Conservation (phyloP, 2,888 invertebrate species). For the Bimastos eiseni region DNA sequence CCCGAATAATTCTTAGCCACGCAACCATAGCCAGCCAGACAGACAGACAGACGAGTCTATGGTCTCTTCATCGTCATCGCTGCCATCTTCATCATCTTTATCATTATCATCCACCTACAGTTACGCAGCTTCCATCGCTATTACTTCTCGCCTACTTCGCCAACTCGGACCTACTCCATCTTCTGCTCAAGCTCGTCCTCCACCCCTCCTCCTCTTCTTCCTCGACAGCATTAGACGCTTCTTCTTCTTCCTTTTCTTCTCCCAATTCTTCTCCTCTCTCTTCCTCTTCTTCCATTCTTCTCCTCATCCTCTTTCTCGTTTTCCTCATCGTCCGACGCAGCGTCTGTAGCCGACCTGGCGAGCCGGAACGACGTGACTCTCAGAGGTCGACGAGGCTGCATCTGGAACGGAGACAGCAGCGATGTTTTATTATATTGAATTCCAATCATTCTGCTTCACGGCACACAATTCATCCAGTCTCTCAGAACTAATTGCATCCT, state of each 20-base stretch:
- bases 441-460: slow-evolving; percentile 13
- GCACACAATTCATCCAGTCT: slow-evolving; percentile 13
- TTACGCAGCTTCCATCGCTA: not conserved
- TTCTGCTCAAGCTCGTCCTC: not conserved
- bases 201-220: not conserved
- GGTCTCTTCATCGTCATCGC: not conserved
- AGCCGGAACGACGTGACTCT: slow-evolving; percentile 13
- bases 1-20: too few species aligned
- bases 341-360: not conserved
- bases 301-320: not conserved
- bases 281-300: not conserved
- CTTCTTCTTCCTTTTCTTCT: not conserved
- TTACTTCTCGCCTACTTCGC: not conserved
- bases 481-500: slow-evolving; percentile 13
- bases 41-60: not conserved
- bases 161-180: slow-evolving; percentile 4
- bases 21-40: not conserved
- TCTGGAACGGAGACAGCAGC: not conserved
- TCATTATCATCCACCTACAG: not conserved
- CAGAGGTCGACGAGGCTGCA: not conserved
- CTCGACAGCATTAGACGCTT: too few species aligned
- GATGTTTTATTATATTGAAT: not conserved
- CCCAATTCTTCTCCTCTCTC: not conserved
- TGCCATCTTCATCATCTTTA: not conserved
- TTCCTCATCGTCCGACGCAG: not conserved